Evolutionary conservation across 2,797 vertebrate species (phyloP), one percentile per base, ranked within the genome.

Genomic region (Chelidonichthys spinosus): DNA sequence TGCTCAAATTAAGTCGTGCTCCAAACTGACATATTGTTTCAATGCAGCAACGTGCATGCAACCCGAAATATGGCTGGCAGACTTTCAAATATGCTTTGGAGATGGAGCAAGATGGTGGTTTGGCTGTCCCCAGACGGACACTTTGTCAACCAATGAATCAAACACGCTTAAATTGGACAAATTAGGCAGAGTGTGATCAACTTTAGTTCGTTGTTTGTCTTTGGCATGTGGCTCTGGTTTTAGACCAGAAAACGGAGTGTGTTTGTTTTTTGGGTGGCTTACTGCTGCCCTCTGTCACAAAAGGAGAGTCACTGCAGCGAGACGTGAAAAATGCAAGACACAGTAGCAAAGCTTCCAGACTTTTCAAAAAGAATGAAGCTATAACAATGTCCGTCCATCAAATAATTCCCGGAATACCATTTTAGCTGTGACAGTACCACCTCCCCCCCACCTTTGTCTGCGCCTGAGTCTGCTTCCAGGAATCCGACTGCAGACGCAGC

Each of bases 401-500:
- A 79, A 88, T 85, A 62, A 85, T 89, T 90, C 85, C 76, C 79
- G n/a, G 87, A 91, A 92, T 87, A 70, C 74, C 78, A 52, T 79
- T 84, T 77, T 50, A 71, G 61, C 60, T 33, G 42, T 84, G 90
- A 90, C 88, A 89, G 82, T 85, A 25, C 25, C 25, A 25, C 25
- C 84, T 67, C 49, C 67, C 66, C 74, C 68, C 82, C 25, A 25
- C 25, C 63, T 85, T 79, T 87, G 58, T 92, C 81, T 87, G 82
- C 65, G 83, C 33, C 33, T 58, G 59, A 83, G 90, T 86, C 87
- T 84, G 87, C 81, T 91, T 93, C 87, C 91, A 93, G 83, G 89
- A 95, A 93, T 90, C 88, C 84, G 76, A 81, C 70, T 94, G 94
- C 93, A 91, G 84, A 94, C 91, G 81, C 92, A 93, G 94, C 94